Evolutionary conservation across 2,797 vertebrate genomes (phyloP).

Genomic region (Petrocephalus schoutedeni): DNA sequence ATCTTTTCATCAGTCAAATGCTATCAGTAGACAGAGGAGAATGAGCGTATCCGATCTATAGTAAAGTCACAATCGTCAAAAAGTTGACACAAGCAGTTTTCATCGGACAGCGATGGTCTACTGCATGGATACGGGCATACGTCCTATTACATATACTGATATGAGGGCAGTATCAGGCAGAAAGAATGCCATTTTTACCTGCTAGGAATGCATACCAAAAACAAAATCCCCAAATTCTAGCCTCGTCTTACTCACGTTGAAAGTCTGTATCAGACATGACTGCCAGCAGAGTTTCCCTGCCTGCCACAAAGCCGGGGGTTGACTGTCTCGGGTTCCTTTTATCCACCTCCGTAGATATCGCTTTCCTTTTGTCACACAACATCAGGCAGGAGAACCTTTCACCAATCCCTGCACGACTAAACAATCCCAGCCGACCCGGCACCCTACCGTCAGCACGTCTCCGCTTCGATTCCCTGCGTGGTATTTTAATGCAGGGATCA

Average conservation of each 20-base stretch:
- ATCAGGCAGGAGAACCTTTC: neutral
- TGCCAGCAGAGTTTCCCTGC: neutral
- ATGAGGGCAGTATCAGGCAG: neutral
- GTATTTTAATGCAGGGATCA: neutral
- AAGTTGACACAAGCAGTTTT: neutral
- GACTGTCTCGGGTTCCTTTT: neutral
- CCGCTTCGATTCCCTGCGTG: neutral
- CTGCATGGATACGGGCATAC: neutral
- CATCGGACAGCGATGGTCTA: too few relatives aligned
- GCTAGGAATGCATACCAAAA: neutral
- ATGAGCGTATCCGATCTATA: neutral
- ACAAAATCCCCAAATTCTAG: neutral
- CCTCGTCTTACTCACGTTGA: neutral
- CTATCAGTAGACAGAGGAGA: neutral
- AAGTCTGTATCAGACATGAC: slow-evolving; percentile 5
- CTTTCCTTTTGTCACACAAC: neutral
- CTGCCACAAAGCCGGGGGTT: neutral
- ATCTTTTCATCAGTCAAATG: neutral
- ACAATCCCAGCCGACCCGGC: neutral
- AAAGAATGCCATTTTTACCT: neutral
- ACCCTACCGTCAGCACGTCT: neutral
- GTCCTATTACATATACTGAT: neutral
- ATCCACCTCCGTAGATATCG: neutral
- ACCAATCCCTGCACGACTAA: neutral
- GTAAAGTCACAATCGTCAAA: neutral